Evolutionary conservation across 2,113 vertebrate species (phyloP).

Genomic region (Bucco capensis): DNA sequence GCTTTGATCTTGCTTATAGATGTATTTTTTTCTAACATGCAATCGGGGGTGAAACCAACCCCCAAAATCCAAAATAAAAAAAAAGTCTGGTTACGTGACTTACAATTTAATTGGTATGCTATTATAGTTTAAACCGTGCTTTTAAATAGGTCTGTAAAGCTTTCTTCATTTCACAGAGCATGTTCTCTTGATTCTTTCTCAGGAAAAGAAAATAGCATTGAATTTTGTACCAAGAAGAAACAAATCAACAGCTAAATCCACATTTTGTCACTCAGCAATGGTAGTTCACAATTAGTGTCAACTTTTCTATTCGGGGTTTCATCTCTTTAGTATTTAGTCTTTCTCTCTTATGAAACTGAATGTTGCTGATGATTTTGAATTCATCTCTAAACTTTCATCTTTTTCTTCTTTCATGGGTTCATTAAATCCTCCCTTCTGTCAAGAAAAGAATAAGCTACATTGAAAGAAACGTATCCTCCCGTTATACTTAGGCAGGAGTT

Average conservation of each 20-base stretch:
- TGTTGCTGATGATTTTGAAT: background rate
- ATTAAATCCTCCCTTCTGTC: background rate
- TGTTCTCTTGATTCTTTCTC: background rate
- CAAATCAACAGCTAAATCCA: background rate
- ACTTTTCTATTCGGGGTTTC: background rate
- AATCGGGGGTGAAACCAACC: background rate
- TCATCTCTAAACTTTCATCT: background rate
- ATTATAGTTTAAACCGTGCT: background rate
- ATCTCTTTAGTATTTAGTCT: background rate
- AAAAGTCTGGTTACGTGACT: background rate
- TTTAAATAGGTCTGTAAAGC: background rate
- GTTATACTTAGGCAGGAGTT: background rate
- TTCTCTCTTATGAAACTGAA: conserved; percentile 7
- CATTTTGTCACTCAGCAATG: background rate
- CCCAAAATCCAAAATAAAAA: background rate
- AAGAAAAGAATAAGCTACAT: background rate
- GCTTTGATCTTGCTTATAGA: background rate
- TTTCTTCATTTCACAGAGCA: background rate
- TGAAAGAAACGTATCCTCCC: background rate
- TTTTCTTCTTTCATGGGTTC: background rate
- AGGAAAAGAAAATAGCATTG: background rate
- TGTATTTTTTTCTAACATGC: background rate
- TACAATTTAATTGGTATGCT: background rate
- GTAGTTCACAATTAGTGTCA: background rate
- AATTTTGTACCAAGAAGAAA: background rate